Conservation (phyloP, 2,888 invertebrate species). For the Caenorhabditis panamensis region DNA sequence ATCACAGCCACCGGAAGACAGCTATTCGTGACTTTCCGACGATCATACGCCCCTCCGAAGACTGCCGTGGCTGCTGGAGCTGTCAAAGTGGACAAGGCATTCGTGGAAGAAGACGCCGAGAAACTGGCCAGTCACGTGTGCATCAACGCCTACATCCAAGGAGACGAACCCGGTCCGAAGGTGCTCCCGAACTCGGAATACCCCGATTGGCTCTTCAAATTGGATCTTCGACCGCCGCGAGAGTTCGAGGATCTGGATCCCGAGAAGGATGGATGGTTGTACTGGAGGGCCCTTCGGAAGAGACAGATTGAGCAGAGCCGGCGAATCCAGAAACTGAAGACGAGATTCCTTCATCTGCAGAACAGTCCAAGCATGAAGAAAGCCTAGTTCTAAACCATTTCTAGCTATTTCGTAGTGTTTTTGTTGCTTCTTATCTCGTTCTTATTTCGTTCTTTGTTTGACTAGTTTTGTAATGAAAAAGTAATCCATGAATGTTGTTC, state of each 20-base stretch:
- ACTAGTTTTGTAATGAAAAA: too few relatives aligned
- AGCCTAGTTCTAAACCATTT: too few relatives aligned
- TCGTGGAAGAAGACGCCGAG: slow-evolving; percentile 76
- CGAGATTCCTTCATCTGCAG: slow-evolving; percentile 74
- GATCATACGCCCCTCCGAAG: slow-evolving; percentile 52
- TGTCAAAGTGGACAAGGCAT: slow-evolving; percentile 73
- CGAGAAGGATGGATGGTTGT: slow-evolving; percentile 77
- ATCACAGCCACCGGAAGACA: slow-evolving; percentile 4
- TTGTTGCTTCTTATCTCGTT: too few relatives aligned
- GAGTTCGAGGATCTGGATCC: slow-evolving; percentile 78
- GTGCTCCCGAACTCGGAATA: slow-evolving; percentile 82
- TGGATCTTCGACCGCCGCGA: slow-evolving; percentile 71
- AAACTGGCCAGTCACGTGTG: slow-evolving; percentile 78
- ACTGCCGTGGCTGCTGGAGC: slow-evolving; percentile 42
- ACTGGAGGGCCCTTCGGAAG: slow-evolving; percentile 75
- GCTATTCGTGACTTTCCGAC: slow-evolving; percentile 9
- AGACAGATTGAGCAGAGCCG: slow-evolving; percentile 73
- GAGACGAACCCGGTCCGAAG: slow-evolving; percentile 82
- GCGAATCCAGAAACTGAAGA: slow-evolving; percentile 72
- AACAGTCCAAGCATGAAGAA: slow-evolving; percentile 73
- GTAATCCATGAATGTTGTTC: too few relatives aligned
- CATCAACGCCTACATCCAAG: slow-evolving; percentile 78
- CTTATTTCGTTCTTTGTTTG: too few relatives aligned
- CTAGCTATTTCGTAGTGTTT: too few relatives aligned
- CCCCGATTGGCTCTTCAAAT: slow-evolving; percentile 82